Base-by-base conservation (phyloP, 1,140 invertebrate genomes). In the Zeugodacus cucurbitae region DNA sequence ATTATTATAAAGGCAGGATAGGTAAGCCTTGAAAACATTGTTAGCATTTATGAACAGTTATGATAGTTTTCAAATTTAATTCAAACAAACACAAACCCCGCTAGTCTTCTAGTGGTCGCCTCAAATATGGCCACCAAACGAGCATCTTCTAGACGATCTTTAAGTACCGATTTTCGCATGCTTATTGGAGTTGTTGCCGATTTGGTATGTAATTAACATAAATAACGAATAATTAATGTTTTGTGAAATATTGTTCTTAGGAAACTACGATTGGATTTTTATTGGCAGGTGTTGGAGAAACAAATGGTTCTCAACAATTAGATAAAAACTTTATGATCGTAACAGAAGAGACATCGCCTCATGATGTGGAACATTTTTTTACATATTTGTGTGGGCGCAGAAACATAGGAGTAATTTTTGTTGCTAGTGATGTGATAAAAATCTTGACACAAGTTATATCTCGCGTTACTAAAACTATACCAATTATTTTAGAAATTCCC, bases 401-500 rank as follows among this genome's bases (percentile, higher is more conserved):
- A 82, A 82, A 82, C 48, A 26, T 82, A 54, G 74, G 74, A 48
- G 41, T 82, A 48, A 48, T 82, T 82, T 82, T 82, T 26, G 37
- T 82, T 41, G 74, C 41, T 48, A 82, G 41, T 82, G 37, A 48
- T 26, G 22, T 82, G 14, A 82, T 5, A 48, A n/a, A 17, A 48
- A 2, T 48, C n/a, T 29, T 82, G 74, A 26, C 41, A 11, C 74
- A 82, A 44, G 74, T 48, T 29, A 82, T 82, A 44, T 48, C 74
- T 8, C 74, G 41, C 1, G 74, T 82, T 10, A 37, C 41, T 7
- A 82, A 82, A 48, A 82, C 74, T 1, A 82, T 82, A 11, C 74
- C 74, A n/a, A 82, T 82, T 48, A 82, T 82, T 48, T 82, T 82
- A 11, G 74, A 82, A 82, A 82, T 82, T 48, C 74, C 74, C 48